Evolutionary conservation across 2,888 invertebrate species (phyloP), one percentile per base, ranked within the genome.

Genomic region (Oscheius onirici): DNA sequence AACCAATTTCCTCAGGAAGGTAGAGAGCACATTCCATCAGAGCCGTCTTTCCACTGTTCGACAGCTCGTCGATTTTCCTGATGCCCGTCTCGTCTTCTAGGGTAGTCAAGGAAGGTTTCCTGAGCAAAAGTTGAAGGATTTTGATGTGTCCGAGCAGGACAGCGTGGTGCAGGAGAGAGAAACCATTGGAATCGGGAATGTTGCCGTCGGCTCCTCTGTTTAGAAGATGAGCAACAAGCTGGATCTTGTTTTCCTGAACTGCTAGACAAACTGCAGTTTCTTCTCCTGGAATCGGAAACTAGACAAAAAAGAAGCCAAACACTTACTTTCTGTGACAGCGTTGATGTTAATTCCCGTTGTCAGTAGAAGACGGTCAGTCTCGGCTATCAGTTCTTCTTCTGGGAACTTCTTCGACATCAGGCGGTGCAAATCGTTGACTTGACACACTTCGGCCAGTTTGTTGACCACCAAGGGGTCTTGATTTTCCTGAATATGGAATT

Each of bases 161-260:
- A 22, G 58, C 58, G 58, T 58, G 40, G 41, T 58, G 58, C n/a
- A 58, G 58, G 11, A 58, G 40, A 22, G 58, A 58, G 17, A 20
- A 58, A 15, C 58, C 58, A 41, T 40, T 58, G 41, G 41, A 11
- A 20, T 58, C 58, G 11, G 58, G 41, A 22, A 58, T 41, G 41
- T 41, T 58, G n/a, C 41, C 41, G 20, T 58, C 20, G 5, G 58
- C 41, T 41, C 58, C 58, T n/a, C 24, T 2, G 17, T 5, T 34
- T 11, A 58, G n/a, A 22, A 58, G 58, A n/a, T 58, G 43, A 11
- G 40, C 41, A 15, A 17, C 58, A 11, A 58, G 17, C 11, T 41
- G 6, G 20, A 0, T 17, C 41, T 58, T 58, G 20, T 41, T 41
- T 20, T 20, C n/a, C 13, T 41, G 40, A 8, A 58, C 58, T 41